Evolutionary conservation across 2,888 invertebrate species (phyloP).

Genomic region (Steinernema scapterisci): DNA sequence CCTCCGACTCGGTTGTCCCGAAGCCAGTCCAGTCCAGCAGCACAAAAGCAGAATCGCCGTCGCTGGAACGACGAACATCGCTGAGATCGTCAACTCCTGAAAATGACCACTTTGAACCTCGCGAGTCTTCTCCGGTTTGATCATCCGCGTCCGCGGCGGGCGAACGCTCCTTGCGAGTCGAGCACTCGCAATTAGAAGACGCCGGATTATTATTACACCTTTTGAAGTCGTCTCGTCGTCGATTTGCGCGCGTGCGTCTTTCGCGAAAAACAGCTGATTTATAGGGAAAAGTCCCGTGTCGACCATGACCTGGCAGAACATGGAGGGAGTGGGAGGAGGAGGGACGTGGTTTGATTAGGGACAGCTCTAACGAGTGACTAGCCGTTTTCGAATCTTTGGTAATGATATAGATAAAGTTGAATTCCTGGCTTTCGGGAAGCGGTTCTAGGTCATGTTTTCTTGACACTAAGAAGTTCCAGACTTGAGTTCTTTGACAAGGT

Average conservation of each 20-base stretch:
- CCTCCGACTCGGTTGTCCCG: slow-evolving; percentile 41
- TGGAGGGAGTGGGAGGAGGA: neutral
- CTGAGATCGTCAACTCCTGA: slow-evolving; percentile 2
- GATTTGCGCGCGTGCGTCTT: neutral
- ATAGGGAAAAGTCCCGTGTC: slow-evolving; percentile 21
- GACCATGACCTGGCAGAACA: slow-evolving; percentile 9
- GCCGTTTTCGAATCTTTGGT: too few species aligned
- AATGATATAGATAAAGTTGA: too few species aligned
- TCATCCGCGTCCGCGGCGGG: neutral
- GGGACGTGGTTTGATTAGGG: neutral
- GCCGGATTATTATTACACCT: slow-evolving; percentile 32
- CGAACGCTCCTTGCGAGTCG: neutral
- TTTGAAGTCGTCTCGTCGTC: slow-evolving; percentile 5
- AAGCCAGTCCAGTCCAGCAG: neutral
- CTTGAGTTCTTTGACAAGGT: too few species aligned
- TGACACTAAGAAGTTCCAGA: too few species aligned
- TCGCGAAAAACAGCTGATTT: slow-evolving; percentile 29
- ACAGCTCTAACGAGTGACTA: too few species aligned
- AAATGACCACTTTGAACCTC: slow-evolving; percentile 5
- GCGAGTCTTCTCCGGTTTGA: neutral
- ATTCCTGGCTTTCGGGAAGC: too few species aligned
- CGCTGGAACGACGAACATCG: slow-evolving; percentile 2
- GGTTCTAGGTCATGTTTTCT: too few species aligned
- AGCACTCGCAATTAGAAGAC: slow-evolving; percentile 27
- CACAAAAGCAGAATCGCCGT: neutral